Conservation (phyloP, 1,140 invertebrate species). For the Lutraria rhynchaena region DNA sequence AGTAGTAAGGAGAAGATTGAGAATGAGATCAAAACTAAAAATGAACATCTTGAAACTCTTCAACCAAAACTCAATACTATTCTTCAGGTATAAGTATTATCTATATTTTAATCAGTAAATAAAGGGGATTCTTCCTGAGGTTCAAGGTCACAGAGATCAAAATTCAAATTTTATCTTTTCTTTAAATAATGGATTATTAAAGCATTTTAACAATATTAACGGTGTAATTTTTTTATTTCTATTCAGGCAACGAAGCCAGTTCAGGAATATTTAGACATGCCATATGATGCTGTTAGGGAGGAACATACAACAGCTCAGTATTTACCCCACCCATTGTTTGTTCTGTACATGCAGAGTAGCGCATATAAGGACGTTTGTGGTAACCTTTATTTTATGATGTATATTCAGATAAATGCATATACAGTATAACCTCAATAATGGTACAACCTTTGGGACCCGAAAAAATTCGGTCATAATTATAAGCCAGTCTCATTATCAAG, state of each 20-base stretch:
- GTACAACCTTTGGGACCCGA: too few species aligned
- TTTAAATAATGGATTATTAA: too few species aligned
- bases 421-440: too few species aligned
- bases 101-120: too few species aligned
- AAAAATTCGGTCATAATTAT: too few species aligned
- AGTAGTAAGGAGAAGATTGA: constrained; percentile 89
- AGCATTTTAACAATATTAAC: too few species aligned
- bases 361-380: constrained; percentile 92
- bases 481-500: too few species aligned
- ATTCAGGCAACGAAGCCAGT: constrained; percentile 91
- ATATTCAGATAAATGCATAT: too few species aligned
- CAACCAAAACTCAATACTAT: constrained; percentile 90
- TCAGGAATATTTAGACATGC: constrained; percentile 92
- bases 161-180: too few species aligned
- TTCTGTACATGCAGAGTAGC: constrained; percentile 92
- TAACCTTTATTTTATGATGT: constrained; percentile 72
- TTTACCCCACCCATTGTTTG: constrained; percentile 92
- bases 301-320: constrained; percentile 89
- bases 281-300: constrained; percentile 89
- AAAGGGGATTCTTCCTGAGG: too few species aligned
- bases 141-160: too few species aligned
- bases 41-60: constrained; percentile 91
- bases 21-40: constrained; percentile 90
- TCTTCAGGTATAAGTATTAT: constrained; percentile 85
- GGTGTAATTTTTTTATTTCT: too few species aligned